A percentile compares a stretch with the other conserved stretches of the same genome.
Evolutionary conservation across 2,113 vertebrate species (phyloP).

Genomic region (Engystomops pustulosus): DNA sequence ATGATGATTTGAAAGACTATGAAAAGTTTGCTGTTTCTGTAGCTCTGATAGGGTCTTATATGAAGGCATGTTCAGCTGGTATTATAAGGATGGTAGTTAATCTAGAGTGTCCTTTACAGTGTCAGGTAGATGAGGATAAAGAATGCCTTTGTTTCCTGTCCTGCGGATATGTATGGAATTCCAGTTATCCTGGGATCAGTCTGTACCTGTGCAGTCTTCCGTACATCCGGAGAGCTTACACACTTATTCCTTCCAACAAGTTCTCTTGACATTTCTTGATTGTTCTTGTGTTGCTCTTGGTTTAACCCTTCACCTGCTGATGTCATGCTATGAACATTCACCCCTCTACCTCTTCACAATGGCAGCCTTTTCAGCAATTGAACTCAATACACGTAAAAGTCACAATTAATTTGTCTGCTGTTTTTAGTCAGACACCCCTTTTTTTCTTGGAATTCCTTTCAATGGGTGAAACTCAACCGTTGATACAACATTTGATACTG

Average conservation of each 20-base stretch:
- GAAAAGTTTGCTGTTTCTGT: no score
- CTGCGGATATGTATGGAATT: conserved; percentile 66
- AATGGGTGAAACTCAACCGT: no score
- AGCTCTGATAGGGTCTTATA: not conserved
- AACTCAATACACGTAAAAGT: not conserved
- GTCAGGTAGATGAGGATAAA: conserved; percentile 30
- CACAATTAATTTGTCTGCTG: not conserved
- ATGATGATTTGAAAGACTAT: no score
- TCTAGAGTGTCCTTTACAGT: not conserved
- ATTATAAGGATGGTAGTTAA: not conserved
- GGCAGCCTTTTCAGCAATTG: not conserved
- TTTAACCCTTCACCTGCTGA: conserved; percentile 10
- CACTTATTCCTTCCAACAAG: conserved; percentile 28
- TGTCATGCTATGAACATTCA: not conserved
- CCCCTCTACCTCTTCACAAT: not conserved
- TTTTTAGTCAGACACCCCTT: no score
- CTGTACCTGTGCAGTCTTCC: conserved; percentile 60
- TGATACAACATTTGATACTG: no score
- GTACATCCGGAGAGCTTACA: conserved; percentile 40
- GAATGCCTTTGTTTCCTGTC: conserved; percentile 42
- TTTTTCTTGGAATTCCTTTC: no score
- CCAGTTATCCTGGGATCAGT: conserved; percentile 67
- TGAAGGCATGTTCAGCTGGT: not conserved
- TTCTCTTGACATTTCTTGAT: conserved; percentile 22
- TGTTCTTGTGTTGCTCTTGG: not conserved